Evolutionary conservation across 92 coral and sea anemone genomes (phyloP).

Genomic region (Plumapathes pennacea): DNA sequence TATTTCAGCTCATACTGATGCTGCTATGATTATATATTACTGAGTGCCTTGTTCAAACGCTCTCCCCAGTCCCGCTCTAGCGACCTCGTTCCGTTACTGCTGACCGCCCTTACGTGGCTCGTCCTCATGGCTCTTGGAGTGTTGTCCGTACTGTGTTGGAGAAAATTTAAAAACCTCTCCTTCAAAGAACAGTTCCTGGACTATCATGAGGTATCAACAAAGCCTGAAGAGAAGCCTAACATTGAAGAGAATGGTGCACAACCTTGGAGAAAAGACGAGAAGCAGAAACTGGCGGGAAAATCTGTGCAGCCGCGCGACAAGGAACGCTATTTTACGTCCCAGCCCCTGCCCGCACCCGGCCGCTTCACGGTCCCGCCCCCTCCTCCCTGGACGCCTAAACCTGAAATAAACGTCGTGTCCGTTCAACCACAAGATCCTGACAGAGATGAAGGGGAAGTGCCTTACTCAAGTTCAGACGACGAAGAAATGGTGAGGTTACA

Average conservation of each 20-base stretch:
- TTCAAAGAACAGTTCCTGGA: conserved; percentile 85
- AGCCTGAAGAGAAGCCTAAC: conserved; percentile 47
- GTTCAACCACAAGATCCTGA: conserved; percentile 86
- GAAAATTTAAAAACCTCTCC: conserved; percentile 69
- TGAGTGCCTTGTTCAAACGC: neutral
- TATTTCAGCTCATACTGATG: too few relatives aligned
- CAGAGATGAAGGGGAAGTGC: conserved; percentile 78
- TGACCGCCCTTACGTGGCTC: conserved; percentile 57
- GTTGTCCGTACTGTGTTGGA: conserved; percentile 84
- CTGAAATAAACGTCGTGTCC: conserved; percentile 85
- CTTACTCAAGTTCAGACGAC: conserved; percentile 85
- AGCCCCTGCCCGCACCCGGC: conserved; percentile 18
- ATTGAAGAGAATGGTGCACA: conserved; percentile 44
- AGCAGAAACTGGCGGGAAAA: too few relatives aligned
- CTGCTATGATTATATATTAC: too few relatives aligned
- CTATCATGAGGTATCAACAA: conserved; percentile 73
- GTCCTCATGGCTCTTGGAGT: conserved; percentile 56
- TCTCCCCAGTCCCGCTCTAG: neutral
- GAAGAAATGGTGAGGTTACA: conserved; percentile 64
- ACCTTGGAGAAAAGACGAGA: too few relatives aligned
- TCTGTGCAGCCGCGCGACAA: too few relatives aligned
- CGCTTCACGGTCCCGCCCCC: conserved; percentile 51
- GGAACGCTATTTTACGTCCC: too few relatives aligned
- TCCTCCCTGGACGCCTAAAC: conserved; percentile 95
- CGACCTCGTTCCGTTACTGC: conserved; percentile 42